Percentiles rank a stretch among this genome's conserved stretches.
phyloP scores from a whole-genome alignment of 1,140 invertebrate genomes.

The Micrasema longulum region DNA sequence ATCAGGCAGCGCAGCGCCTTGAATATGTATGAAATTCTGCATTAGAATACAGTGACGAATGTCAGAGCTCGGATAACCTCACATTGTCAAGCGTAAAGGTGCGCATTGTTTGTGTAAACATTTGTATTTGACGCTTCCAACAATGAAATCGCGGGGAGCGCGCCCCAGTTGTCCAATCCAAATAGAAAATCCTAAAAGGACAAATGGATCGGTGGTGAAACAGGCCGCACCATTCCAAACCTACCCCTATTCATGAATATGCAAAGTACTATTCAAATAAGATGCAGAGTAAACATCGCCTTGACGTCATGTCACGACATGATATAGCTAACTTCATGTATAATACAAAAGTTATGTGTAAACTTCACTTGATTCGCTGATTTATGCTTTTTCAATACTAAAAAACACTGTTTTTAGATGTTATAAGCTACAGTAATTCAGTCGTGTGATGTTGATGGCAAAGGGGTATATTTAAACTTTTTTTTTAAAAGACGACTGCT shows the following conservation, averaged over 20 bases:
- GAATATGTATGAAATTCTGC: conserved; percentile 47
- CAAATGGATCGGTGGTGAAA: conserved; percentile 21
- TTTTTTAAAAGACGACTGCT: too few species aligned
- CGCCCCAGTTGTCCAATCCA: conserved; percentile 22
- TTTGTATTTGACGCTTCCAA: conserved; percentile 50
- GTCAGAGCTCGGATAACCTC: conserved; percentile 38
- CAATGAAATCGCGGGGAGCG: conserved; percentile 39
- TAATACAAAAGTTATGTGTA: not conserved
- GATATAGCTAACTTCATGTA: not conserved
- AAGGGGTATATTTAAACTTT: too few species aligned
- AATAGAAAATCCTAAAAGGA: conserved; percentile 24
- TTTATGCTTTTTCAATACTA: too few species aligned
- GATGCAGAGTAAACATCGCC: conserved; percentile 44
- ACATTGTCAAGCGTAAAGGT: conserved; percentile 19
- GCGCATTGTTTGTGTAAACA: conserved; percentile 49
- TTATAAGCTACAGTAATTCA: too few species aligned
- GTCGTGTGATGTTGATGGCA: too few species aligned
- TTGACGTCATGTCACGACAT: conserved; percentile 10
- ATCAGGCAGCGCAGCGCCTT: conserved; percentile 39
- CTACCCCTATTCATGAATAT: conserved; percentile 50
- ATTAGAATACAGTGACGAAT: conserved; percentile 46
- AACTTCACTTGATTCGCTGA: not conserved
- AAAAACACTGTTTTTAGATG: too few species aligned
- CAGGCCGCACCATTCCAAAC: conserved; percentile 26
- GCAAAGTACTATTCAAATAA: conserved; percentile 51